Evolutionary conservation across 1,140 invertebrate genomes (phyloP), one percentile per base, ranked within the genome.

Genomic region (Eciton burchellii): DNA sequence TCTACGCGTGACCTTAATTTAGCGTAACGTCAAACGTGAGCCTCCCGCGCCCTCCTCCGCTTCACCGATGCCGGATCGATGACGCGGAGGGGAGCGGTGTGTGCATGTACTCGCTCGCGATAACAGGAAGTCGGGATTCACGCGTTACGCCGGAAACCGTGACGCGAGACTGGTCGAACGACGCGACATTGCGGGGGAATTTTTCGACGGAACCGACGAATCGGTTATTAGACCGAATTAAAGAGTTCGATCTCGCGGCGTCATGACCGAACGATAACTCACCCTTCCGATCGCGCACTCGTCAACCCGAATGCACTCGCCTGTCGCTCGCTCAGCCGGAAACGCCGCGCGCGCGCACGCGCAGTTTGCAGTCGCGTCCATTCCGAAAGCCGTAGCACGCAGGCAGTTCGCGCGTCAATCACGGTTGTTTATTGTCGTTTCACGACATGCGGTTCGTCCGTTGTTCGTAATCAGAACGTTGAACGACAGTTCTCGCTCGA

Each of bases 241-340:
- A 84, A 84, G 72, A 70, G 63, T 70, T 60, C 63, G 47, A 73
- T 71, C 56, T 35, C 14, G 66, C 66, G 76, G 19, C 26, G 76
- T 81, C 66, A 84, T 45, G 66, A 14, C n/a, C 52, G 54, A 5
- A 65, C 68, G 60, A 84, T 82, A 84, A 84, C 70, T 84, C 77
- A 84, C 60, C 57, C 35, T 84, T 84, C 41, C 82, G 60, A 43
- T 60, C 68, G 52, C 47, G 35, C 35, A 3, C 2, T 35, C 68
- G 68, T 57, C 77, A 43, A 63, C 47, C 52, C 57, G 56, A 81
- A 81, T 54, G 52, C 12, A 59, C 54, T 59, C 41, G 76, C 19
- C 59, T 45, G 24, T 45, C 57, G 83, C 62, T 52, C 63, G 54
- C 70, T 60, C 76, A 29, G 21, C 11, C 81, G 59, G 49, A 45